Evolutionary conservation across 1,140 invertebrate genomes (phyloP).

Genomic region (Diprion similis): DNA sequence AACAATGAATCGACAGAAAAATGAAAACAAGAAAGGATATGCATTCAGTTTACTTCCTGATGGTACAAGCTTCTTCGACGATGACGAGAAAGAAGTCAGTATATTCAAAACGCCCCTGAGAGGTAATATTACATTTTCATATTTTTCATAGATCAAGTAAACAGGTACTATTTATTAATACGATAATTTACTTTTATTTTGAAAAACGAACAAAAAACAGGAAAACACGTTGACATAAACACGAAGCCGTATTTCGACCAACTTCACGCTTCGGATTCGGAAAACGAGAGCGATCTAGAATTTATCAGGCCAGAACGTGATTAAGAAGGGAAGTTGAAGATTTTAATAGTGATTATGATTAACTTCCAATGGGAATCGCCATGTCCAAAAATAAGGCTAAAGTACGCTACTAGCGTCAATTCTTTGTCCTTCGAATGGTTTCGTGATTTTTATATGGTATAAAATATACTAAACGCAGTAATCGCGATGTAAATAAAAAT

Average conservation of each 20-base stretch:
- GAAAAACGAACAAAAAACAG: constrained; percentile 36
- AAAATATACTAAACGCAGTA: too few species aligned
- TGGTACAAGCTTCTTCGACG: constrained; percentile 61
- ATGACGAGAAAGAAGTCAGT: constrained; percentile 70
- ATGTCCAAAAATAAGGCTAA: too few species aligned
- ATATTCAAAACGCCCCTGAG: constrained; percentile 67
- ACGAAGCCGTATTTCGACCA: constrained; percentile 62
- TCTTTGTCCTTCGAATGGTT: too few species aligned
- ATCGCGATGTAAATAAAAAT: too few species aligned
- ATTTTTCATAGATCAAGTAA: neutral
- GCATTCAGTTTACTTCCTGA: constrained; percentile 55
- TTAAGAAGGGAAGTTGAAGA: constrained; percentile 29
- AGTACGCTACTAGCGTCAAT: too few species aligned
- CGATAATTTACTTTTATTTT: constrained; percentile 8
- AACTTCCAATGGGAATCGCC: too few species aligned
- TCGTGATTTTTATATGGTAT: too few species aligned
- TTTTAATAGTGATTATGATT: neutral
- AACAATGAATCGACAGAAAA: constrained; percentile 50
- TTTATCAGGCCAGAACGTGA: constrained; percentile 55
- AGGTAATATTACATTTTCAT: constrained; percentile 47
- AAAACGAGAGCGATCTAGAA: constrained; percentile 58
- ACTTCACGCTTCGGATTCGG: constrained; percentile 45
- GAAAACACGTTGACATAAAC: constrained; percentile 24
- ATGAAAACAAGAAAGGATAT: constrained; percentile 49
- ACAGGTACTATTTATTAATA: neutral